Percentiles rank a stretch among this genome's conserved stretches.
phyloP scores from a whole-genome alignment of 1,140 invertebrate genomes.

The Anastrepha obliqua region DNA sequence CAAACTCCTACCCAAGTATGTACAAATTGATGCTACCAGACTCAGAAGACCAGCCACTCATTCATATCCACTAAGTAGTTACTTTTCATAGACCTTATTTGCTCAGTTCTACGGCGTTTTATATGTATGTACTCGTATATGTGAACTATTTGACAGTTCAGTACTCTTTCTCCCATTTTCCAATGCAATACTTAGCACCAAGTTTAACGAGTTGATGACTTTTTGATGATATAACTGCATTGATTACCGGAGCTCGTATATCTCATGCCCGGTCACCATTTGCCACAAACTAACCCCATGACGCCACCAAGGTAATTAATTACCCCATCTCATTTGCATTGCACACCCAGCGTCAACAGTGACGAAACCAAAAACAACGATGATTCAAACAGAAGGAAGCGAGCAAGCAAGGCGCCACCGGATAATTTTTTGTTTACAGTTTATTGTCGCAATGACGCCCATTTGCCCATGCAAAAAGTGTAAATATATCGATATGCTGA shows the following conservation, averaged over 20 bases:
- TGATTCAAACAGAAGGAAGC: not conserved
- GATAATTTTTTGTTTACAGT: constrained; percentile 11
- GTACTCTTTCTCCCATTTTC: no score
- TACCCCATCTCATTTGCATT: constrained; percentile 20
- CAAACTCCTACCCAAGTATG: no score
- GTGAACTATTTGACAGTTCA: not conserved
- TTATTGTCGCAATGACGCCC: constrained; percentile 29
- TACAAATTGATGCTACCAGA: no score
- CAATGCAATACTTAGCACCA: not conserved
- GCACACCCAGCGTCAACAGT: not conserved
- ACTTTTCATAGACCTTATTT: no score
- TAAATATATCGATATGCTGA: not conserved
- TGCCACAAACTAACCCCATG: not conserved
- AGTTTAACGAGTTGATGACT: constrained; percentile 35
- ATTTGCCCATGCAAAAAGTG: constrained; percentile 8
- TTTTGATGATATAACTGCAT: constrained; percentile 45
- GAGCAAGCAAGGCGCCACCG: not conserved
- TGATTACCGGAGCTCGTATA: constrained; percentile 43
- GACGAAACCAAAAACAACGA: not conserved
- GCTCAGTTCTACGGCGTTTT: no score
- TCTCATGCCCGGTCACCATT: constrained; percentile 20
- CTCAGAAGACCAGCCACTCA: no score
- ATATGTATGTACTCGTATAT: not conserved
- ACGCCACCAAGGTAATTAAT: constrained; percentile 34
- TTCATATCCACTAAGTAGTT: no score